Evolutionary conservation across 2,113 vertebrate genomes (phyloP).

Genomic region (Paraplagusia blochii): DNA sequence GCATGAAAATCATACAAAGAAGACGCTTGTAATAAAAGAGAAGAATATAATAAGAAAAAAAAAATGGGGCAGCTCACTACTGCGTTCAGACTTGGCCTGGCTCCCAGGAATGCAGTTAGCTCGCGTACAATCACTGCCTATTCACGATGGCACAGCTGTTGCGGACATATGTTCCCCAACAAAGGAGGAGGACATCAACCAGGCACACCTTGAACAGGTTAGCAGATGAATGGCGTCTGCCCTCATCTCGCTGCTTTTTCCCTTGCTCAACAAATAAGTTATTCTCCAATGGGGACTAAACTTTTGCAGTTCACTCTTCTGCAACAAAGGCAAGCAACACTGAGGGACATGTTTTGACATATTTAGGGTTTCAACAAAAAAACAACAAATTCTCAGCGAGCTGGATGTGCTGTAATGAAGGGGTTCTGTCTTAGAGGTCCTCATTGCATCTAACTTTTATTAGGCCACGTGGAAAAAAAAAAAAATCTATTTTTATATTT

Average conservation of each 20-base stretch:
- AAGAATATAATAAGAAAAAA: constrained; percentile 46
- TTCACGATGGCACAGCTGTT: constrained; percentile 76
- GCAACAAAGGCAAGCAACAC: background rate
- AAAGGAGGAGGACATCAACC: constrained; percentile 76
- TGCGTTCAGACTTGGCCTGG: constrained; percentile 70
- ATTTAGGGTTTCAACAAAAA: too few relatives aligned
- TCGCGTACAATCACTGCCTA: constrained; percentile 72
- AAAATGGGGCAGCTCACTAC: constrained; percentile 65
- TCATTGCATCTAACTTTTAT: too few relatives aligned
- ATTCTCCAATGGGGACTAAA: constrained; percentile 35
- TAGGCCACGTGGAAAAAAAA: too few relatives aligned
- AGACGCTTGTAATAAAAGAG: constrained; percentile 44
- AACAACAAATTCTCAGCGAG: too few relatives aligned
- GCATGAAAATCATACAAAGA: constrained; percentile 60
- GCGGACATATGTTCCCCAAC: constrained; percentile 77
- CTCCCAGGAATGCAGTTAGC: constrained; percentile 74
- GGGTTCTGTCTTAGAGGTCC: too few relatives aligned
- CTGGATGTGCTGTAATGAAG: too few relatives aligned
- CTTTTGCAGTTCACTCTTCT: constrained; percentile 42
- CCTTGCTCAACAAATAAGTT: constrained; percentile 71
- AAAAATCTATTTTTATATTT: too few relatives aligned
- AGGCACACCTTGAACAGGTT: constrained; percentile 76
- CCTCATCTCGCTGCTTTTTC: constrained; percentile 59
- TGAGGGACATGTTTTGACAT: too few relatives aligned
- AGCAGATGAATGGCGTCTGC: constrained; percentile 73